Conservation (phyloP, 2,113 vertebrate genomes). For the Caretta caretta region DNA sequence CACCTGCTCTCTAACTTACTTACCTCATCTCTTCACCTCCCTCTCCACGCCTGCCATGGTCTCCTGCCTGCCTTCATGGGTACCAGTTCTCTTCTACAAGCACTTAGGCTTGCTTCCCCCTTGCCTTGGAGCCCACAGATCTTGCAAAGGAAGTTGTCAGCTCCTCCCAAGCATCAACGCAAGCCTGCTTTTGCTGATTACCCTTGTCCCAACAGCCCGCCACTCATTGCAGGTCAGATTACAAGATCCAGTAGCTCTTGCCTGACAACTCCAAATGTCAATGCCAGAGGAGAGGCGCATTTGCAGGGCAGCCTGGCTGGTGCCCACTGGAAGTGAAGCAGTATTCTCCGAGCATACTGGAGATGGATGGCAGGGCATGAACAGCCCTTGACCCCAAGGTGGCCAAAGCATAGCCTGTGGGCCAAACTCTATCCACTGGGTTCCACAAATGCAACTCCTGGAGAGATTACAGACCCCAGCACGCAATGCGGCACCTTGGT, state of each 20-base stretch:
- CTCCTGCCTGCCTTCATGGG: background rate
- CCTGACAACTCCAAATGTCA: background rate
- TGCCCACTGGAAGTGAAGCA: background rate
- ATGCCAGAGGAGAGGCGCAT: background rate
- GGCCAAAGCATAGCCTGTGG: rapidly evolving
- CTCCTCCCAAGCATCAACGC: background rate
- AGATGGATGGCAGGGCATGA: background rate
- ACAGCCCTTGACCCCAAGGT: background rate
- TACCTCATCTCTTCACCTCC: background rate
- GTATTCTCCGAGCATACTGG: background rate
- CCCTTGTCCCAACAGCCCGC: background rate
- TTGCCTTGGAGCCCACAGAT: background rate
- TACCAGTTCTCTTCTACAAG: background rate
- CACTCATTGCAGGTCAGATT: background rate
- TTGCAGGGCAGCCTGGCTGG: background rate
- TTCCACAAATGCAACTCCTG: rapidly evolving
- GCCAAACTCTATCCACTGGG: background rate
- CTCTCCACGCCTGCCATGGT: background rate
- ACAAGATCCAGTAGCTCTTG: background rate
- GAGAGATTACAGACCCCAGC: background rate
- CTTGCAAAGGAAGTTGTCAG: no score
- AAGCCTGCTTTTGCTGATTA: background rate
- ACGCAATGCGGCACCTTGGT: no score
- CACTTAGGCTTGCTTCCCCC: no score
- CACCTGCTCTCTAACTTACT: background rate